Base-by-base conservation (phyloP, 2,113 vertebrate species). In the Scortum barcoo region DNA sequence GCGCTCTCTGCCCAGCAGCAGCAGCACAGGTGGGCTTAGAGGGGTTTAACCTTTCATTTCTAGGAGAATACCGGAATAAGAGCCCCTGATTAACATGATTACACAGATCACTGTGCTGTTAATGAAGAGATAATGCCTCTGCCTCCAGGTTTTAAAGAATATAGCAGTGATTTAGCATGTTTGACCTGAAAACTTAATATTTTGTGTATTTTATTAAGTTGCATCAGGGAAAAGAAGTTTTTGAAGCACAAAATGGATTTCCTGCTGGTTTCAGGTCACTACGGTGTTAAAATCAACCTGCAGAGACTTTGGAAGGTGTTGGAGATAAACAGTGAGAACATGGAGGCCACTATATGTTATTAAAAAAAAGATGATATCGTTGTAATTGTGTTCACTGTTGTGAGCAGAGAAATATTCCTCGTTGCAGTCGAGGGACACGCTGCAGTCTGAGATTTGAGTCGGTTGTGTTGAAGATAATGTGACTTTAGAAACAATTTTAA, bases 11-110 rank as follows among this genome's bases (percentile, higher is more conserved):
- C 70, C 65, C 84, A 46, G 61, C 74, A 38, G 60, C 63, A 8
- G 46, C 17, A 5, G 75, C 62, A 36, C 88, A 88, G 72, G 80
- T 75, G 87, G 86, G 81, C 85, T 88, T 78, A 56, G 44, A 46
- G 51, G 44, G 85, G 62, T 76, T 88, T 76, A 83, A 86, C 81
- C 83, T 90, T 86, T 78, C 61, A 26, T 89, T 80, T 88, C 44
- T 19, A 50, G 19, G n/a, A 80, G 80, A 61, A 82, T 53, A 56
- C 11, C 42, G 42, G 86, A 86, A 87, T 80, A 80, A 36, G 50
- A 84, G 78, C 78, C 17, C 46, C 69, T 89, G 74, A 90, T 88
- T 86, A 86, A 11, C 80, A 36, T 28, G 33, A 62, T 78, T 42
- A 71, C 26, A 70, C 65, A 66, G 42, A 67, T 60, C 67, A 62